phyloP scores from a whole-genome alignment of 2,113 vertebrate species.

The Rana temporaria region DNA sequence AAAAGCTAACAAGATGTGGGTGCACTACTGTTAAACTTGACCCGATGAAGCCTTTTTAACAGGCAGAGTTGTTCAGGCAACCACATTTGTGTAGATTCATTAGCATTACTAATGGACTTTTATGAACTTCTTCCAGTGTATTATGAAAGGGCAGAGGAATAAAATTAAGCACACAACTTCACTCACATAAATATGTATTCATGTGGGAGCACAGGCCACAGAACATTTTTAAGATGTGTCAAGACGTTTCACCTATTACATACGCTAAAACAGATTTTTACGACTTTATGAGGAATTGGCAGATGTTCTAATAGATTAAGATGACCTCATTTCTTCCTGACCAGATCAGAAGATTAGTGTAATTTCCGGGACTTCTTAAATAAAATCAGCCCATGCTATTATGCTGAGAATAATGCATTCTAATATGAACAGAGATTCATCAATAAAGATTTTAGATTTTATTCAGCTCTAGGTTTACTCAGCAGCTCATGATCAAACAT shows the following conservation, averaged over 20 bases:
- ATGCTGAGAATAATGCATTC: conserved; percentile 49
- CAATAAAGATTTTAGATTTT: conserved; percentile 46
- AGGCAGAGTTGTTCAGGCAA: conserved; percentile 54
- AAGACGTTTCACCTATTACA: conserved; percentile 51
- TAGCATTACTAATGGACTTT: conserved; percentile 41
- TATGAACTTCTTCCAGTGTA: conserved; percentile 55
- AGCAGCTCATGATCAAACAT: not conserved
- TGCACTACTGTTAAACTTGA: conserved; percentile 37
- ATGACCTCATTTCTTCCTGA: conserved; percentile 59
- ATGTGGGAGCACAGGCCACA: conserved; percentile 8
- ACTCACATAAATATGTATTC: conserved; percentile 53
- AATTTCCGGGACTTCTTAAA: conserved; percentile 54
- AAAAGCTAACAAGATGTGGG: conserved; percentile 18
- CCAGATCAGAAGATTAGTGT: conserved; percentile 55
- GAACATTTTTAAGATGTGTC: conserved; percentile 57
- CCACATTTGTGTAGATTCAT: conserved; percentile 49
- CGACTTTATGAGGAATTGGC: conserved; percentile 51
- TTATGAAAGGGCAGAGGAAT: conserved; percentile 41
- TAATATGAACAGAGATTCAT: conserved; percentile 28
- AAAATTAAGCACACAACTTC: conserved; percentile 43
- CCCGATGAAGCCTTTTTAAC: conserved; percentile 49
- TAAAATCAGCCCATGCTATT: conserved; percentile 54
- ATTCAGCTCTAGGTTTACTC: conserved; percentile 39
- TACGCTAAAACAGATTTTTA: conserved; percentile 48
- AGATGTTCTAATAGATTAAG: conserved; percentile 56